A percentile compares a stretch with the other conserved stretches of the same genome.
Evolutionary conservation across 2,797 vertebrate genomes (phyloP).

Genomic region (Lutjanus argentimaculatus): DNA sequence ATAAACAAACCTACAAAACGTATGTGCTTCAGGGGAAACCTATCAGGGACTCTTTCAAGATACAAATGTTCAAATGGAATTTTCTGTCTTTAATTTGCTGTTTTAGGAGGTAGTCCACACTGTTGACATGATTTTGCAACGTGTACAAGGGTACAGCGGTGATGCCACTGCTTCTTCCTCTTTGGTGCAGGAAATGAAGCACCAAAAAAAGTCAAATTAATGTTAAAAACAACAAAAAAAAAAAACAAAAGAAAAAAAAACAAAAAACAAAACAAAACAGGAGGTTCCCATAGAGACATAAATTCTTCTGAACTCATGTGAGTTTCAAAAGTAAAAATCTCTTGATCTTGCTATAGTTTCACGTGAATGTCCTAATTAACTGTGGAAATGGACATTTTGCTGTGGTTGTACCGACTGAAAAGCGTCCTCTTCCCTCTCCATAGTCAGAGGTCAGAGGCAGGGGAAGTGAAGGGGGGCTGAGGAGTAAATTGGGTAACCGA

Average conservation of each 20-base stretch:
- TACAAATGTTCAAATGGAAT: conserved; percentile 9
- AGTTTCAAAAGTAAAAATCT: conserved; percentile 43
- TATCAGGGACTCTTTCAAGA: conserved; percentile 1
- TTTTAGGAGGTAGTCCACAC: conserved; percentile 41
- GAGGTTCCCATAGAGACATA: conserved; percentile 10
- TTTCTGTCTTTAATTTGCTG: conserved; percentile 27
- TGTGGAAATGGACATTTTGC: conserved; percentile 16
- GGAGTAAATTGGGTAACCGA: conserved; percentile 97
- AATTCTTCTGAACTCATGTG: conserved; percentile 1
- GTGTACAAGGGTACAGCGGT: conserved; percentile 11
- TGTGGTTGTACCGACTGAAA: conserved; percentile 26
- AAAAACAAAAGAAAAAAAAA: not conserved
- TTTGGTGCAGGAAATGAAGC: conserved; percentile 37
- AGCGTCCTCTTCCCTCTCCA: not conserved
- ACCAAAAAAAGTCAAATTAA: conserved; percentile 20
- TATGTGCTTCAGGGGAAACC: conserved; percentile 42
- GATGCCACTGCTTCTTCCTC: conserved; percentile 36
- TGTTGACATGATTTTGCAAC: conserved; percentile 35
- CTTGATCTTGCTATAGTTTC: conserved; percentile 28
- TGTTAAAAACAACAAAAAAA: conserved; percentile 39
- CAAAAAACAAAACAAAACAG: conserved; percentile 30
- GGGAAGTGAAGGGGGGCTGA: conserved; percentile 92
- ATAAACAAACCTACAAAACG: conserved; percentile 42
- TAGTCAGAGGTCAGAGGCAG: conserved; percentile 84
- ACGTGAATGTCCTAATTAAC: not conserved